A percentile compares a stretch with the other conserved stretches of the same genome.
phyloP scores from a whole-genome alignment of 1,140 invertebrate species.

The Caligus rogercresseyi region DNA sequence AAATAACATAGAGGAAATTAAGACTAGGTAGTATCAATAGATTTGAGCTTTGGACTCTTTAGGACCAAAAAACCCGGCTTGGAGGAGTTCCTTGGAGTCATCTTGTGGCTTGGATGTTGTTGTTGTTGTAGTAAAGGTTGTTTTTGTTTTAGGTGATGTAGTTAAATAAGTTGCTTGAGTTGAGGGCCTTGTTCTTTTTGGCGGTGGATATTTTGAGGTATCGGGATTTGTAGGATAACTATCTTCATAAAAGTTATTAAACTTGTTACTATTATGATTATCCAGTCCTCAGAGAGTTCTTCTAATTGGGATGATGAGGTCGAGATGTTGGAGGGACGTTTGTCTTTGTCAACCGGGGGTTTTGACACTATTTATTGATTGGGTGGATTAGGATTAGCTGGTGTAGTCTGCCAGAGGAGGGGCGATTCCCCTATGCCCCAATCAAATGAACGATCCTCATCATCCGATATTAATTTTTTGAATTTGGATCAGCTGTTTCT shows the following conservation, averaged over 20 bases:
- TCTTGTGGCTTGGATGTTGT: not conserved
- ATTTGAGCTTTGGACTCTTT: too few species aligned
- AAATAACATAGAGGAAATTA: too few species aligned
- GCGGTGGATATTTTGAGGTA: not conserved
- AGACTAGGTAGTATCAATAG: too few species aligned
- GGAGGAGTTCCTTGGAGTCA: not conserved
- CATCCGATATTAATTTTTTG: slow-evolving; percentile 16
- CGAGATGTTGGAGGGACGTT: too few species aligned
- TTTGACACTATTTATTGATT: too few species aligned
- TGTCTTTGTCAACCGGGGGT: too few species aligned
- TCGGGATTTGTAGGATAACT: not conserved
- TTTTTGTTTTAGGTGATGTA: not conserved
- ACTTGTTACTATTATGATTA: too few species aligned
- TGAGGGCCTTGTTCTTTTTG: not conserved
- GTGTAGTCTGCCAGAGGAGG: too few species aligned
- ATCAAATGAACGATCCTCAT: not conserved
- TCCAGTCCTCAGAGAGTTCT: too few species aligned
- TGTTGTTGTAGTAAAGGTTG: not conserved
- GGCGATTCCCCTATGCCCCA: too few species aligned
- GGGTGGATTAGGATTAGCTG: too few species aligned
- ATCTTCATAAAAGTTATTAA: too few species aligned
- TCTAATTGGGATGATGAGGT: not conserved
- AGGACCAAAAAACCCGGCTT: not conserved
- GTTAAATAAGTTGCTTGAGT: not conserved
- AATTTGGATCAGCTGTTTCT: not conserved